Evolutionary conservation across 1,140 invertebrate species (phyloP).

Genomic region (Bemisia tabaci): DNA sequence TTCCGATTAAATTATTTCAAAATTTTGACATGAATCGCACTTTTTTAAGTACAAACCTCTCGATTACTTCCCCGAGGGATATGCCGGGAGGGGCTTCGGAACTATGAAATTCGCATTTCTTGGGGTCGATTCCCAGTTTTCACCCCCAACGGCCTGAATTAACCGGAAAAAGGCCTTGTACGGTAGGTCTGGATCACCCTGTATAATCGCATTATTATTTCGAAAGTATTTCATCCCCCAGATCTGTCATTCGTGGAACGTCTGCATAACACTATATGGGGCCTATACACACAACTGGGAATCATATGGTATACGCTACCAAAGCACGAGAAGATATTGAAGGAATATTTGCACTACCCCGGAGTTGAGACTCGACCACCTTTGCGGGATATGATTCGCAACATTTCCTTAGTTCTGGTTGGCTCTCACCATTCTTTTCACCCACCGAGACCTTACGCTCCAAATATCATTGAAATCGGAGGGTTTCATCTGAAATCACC

Average conservation of each 20-base stretch:
- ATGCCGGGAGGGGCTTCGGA: too few species aligned
- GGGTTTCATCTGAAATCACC: constrained; percentile 36
- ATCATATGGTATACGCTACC: not conserved
- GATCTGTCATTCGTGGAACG: not conserved
- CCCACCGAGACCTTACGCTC: constrained; percentile 32
- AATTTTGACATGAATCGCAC: too few species aligned
- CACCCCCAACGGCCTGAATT: too few species aligned
- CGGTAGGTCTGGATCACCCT: too few species aligned
- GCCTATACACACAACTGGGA: not conserved
- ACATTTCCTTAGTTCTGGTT: constrained; percentile 35
- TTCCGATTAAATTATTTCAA: too few species aligned
- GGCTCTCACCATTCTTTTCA: constrained; percentile 41
- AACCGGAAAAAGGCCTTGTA: too few species aligned
- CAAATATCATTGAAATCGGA: constrained; percentile 40
- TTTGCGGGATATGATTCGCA: constrained; percentile 32
- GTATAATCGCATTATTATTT: too few species aligned
- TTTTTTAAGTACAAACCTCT: too few species aligned
- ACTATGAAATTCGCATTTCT: too few species aligned
- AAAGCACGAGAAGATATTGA: not conserved
- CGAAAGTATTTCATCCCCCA: too few species aligned
- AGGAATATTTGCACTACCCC: not conserved
- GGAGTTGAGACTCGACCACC: constrained; percentile 26
- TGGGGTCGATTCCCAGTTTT: too few species aligned
- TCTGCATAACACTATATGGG: not conserved
- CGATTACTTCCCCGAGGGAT: too few species aligned